These are phyloP conservation scores for Actinia tenebrosa DNA, from an alignment of 64 coral and sea anemone genomes.

Conservation along the genomic window DNA sequence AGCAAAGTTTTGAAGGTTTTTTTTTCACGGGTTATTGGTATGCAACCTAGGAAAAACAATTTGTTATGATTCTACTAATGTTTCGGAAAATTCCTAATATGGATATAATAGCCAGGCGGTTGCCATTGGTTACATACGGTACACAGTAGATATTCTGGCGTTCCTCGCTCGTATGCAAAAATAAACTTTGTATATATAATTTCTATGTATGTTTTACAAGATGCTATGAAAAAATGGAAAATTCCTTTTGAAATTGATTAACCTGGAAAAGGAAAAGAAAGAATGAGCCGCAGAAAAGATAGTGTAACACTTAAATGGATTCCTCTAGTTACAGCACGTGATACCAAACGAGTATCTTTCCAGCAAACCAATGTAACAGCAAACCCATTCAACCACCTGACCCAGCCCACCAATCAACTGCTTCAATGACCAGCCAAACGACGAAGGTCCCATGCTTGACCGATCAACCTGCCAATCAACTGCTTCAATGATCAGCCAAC, in stretches of 20 bases:
- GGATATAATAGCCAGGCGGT: neutral
- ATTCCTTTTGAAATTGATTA: slow-evolving; percentile 14
- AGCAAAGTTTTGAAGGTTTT: no score
- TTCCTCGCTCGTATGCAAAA: neutral
- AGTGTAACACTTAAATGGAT: neutral
- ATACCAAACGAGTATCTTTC: no score
- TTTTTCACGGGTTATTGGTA: no score
- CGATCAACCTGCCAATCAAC: no score
- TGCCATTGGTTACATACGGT: neutral
- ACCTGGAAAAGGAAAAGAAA: neutral
- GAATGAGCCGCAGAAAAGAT: neutral
- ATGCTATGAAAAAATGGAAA: slow-evolving; percentile 1
- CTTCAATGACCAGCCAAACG: no score
- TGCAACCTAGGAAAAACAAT: no score
- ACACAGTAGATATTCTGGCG: neutral
- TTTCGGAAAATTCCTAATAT: neutral
- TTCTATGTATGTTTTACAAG: slow-evolving; percentile 2
- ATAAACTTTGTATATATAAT: slow-evolving; percentile 12
- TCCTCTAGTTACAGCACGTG: no score
- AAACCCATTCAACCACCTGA: no score
- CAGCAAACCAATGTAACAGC: no score
- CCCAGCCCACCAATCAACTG: no score
- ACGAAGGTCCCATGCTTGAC: no score
- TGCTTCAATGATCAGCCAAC: no score
- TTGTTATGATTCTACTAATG: neutral